Evolutionary conservation across 1,140 invertebrate genomes (phyloP).

Genomic region (Trigoniulus corallinus): DNA sequence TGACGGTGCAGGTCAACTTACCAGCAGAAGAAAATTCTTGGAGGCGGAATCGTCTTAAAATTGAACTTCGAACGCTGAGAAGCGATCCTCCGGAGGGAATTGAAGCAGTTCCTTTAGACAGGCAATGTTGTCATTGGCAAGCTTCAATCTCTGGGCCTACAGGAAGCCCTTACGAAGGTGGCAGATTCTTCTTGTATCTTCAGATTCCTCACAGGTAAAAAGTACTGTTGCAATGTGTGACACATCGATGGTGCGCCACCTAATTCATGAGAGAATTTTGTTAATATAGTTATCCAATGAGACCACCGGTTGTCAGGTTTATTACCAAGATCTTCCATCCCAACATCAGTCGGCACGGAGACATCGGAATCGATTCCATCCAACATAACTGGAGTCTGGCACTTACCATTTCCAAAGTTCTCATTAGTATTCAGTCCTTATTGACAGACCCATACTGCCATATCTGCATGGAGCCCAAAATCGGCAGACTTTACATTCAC

Average conservation of each 20-base stretch:
- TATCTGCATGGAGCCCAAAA: constrained; percentile 78
- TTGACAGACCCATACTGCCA: constrained; percentile 82
- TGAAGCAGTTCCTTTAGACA: constrained; percentile 65
- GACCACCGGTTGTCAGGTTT: constrained; percentile 73
- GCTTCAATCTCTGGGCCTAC: constrained; percentile 74
- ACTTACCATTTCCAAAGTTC: constrained; percentile 66
- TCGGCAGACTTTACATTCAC: constrained; percentile 34
- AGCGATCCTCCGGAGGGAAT: constrained; percentile 81
- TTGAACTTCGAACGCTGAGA: constrained; percentile 52
- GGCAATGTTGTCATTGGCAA: constrained; percentile 70
- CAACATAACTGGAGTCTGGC: constrained; percentile 91
- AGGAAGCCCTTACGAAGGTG: constrained; percentile 83
- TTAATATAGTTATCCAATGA: constrained; percentile 62
- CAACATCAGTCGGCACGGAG: constrained; percentile 87
- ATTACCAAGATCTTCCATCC: constrained; percentile 84
- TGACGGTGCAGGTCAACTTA: constrained; percentile 25
- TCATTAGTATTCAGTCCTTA: constrained; percentile 40
- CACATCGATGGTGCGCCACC: too few relatives aligned
- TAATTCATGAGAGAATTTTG: too few relatives aligned
- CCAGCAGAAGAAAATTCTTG: constrained; percentile 49
- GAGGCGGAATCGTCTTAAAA: constrained; percentile 49
- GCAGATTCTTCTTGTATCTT: constrained; percentile 82
- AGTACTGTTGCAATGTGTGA: too few relatives aligned
- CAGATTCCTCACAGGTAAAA: constrained; percentile 59
- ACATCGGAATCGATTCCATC: constrained; percentile 87